Percentiles rank a stretch among this genome's conserved stretches.
Conservation (phyloP, 2,888 invertebrate species). For the Sarcophaga subvicina region DNA sequence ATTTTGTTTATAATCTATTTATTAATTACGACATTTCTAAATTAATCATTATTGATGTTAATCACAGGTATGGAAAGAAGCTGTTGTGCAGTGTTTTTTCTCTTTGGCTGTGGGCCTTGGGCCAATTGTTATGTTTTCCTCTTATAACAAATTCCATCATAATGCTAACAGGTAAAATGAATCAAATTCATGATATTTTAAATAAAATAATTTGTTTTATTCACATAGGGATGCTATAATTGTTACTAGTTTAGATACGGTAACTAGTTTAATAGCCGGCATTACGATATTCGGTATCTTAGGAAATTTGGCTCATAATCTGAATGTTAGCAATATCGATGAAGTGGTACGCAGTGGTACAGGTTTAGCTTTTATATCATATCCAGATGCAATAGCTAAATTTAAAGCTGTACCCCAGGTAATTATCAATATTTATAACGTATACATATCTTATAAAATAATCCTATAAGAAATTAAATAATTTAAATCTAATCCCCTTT, state of each 20-base stretch:
- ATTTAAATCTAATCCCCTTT: slow-evolving; percentile 18
- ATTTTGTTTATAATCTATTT: not conserved
- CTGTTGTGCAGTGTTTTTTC: slow-evolving; percentile 91
- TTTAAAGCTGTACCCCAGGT: slow-evolving; percentile 87
- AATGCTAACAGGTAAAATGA: slow-evolving; percentile 83
- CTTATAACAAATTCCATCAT: slow-evolving; percentile 88
- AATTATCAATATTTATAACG: not conserved
- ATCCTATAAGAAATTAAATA: not conserved
- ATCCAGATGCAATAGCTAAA: slow-evolving; percentile 91
- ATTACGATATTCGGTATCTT: slow-evolving; percentile 91
- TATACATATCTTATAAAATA: not conserved
- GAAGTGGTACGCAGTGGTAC: slow-evolving; percentile 88
- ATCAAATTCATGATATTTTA: not conserved
- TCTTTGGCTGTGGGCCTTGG: slow-evolving; percentile 89
- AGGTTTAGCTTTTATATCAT: slow-evolving; percentile 91
- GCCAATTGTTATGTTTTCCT: slow-evolving; percentile 90
- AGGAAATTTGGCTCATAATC: slow-evolving; percentile 88
- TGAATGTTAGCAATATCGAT: slow-evolving; percentile 83
- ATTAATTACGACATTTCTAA: slow-evolving; percentile 10
- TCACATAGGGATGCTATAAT: slow-evolving; percentile 86
- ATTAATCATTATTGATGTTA: not conserved
- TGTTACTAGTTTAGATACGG: slow-evolving; percentile 90
- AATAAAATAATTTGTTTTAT: not conserved
- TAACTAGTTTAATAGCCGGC: slow-evolving; percentile 90
- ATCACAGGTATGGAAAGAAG: slow-evolving; percentile 88